These are phyloP conservation scores for Eilema caniola DNA, from an alignment of 2,888 invertebrate species.

Conservation along the genomic window DNA sequence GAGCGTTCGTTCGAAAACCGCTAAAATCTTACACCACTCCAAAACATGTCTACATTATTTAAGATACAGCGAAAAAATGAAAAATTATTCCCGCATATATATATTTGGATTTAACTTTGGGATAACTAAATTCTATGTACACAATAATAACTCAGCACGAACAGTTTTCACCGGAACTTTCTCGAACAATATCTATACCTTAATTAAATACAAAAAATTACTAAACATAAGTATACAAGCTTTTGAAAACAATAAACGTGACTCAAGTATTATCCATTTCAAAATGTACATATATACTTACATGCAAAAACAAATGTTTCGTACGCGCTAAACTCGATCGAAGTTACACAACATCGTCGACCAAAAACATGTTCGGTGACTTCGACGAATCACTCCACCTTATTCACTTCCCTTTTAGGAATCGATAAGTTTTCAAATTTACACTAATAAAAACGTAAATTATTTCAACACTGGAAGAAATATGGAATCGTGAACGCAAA, in stretches of 20 bases:
- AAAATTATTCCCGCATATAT: slow-evolving; percentile 69
- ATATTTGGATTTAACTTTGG: slow-evolving; percentile 83
- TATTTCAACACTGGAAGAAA: slow-evolving; percentile 71
- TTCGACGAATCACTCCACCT: slow-evolving; percentile 58
- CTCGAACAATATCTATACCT: slow-evolving; percentile 47
- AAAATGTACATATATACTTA: slow-evolving; percentile 85
- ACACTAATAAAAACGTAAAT: slow-evolving; percentile 69
- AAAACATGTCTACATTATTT: slow-evolving; percentile 65
- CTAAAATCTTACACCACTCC: slow-evolving; percentile 58
- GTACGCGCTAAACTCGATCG: slow-evolving; percentile 47
- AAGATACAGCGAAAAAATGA: slow-evolving; percentile 64
- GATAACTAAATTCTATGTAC: slow-evolving; percentile 83
- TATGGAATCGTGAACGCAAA: slow-evolving; percentile 55
- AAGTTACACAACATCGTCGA: slow-evolving; percentile 27
- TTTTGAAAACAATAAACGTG: slow-evolving; percentile 69
- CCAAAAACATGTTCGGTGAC: slow-evolving; percentile 33
- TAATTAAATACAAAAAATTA: slow-evolving; percentile 65
- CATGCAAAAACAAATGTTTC: slow-evolving; percentile 74
- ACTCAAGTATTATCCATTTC: slow-evolving; percentile 69
- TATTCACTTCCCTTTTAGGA: slow-evolving; percentile 59
- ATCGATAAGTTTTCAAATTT: slow-evolving; percentile 58
- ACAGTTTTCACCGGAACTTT: slow-evolving; percentile 45
- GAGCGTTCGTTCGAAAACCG: slow-evolving; percentile 67
- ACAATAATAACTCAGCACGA: slow-evolving; percentile 68
- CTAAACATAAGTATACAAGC: slow-evolving; percentile 76